These are phyloP conservation scores for Tetragonula clypearis DNA, from an alignment of 1,140 invertebrate species.

Conservation along the genomic window DNA sequence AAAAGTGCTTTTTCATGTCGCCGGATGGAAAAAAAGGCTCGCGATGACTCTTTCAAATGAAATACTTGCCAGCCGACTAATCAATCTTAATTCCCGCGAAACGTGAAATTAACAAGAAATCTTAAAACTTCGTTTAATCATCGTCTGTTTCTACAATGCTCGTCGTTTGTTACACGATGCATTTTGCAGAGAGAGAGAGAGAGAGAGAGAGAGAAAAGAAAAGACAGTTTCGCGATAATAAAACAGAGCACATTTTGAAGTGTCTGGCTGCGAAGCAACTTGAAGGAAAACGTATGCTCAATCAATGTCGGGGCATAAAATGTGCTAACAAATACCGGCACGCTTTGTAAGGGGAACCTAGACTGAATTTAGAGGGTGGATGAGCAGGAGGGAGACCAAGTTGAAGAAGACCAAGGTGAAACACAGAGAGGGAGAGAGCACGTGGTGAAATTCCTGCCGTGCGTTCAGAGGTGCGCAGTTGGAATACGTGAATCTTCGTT, in stretches of 20 bases:
- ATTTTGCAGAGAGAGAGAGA: neutral
- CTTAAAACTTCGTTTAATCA: neutral
- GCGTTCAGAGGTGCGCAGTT: conserved; percentile 49
- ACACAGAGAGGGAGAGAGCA: conserved; percentile 30
- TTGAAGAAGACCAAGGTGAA: conserved; percentile 49
- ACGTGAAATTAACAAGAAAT: neutral
- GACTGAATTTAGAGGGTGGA: conserved; percentile 50
- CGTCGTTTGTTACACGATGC: neutral
- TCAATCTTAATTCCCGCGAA: neutral
- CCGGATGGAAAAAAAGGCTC: too few species aligned
- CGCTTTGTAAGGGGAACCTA: conserved; percentile 49
- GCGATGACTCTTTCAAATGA: too few species aligned
- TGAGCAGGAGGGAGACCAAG: conserved; percentile 44
- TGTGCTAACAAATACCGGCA: conserved; percentile 62
- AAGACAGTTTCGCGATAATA: conserved; percentile 11
- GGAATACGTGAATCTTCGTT: conserved; percentile 41
- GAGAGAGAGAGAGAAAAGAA: too few species aligned
- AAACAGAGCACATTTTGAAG: conserved; percentile 14
- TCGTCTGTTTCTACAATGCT: neutral
- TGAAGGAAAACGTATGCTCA: conserved; percentile 56
- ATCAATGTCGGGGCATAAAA: conserved; percentile 62
- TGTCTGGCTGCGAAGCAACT: conserved; percentile 16
- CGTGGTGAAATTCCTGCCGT: conserved; percentile 58
- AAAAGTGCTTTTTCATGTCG: too few species aligned
- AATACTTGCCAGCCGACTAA: neutral